Evolutionary conservation across 2,113 vertebrate species (phyloP).

Genomic region (cat (Felis catus)): F.catus_Fca126_mat1.0 CM031424.1:40405501-40406000

Average conservation of each 20-base stretch:
- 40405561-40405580: neutral
- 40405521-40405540: constrained; percentile 27
- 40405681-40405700: constrained; percentile 24
- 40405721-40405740: constrained; percentile 9
- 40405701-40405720: neutral
- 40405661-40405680: neutral
- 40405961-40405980: neutral
- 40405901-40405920: neutral
- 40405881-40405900: constrained; percentile 17
- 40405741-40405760: neutral
- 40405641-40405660: neutral
- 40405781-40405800: neutral
- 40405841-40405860: neutral
- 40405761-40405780: neutral
- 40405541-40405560: neutral
- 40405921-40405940: neutral
- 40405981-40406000: neutral
- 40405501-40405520: constrained; percentile 24
- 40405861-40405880: neutral
- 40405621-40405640: neutral
- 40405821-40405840: neutral
- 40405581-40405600: constrained; percentile 30
- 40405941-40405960: constrained; percentile 33
- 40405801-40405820: neutral
- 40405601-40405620: neutral